phyloP scores from a whole-genome alignment of 2,888 invertebrate genomes.

The Tetropium fuscum region DNA sequence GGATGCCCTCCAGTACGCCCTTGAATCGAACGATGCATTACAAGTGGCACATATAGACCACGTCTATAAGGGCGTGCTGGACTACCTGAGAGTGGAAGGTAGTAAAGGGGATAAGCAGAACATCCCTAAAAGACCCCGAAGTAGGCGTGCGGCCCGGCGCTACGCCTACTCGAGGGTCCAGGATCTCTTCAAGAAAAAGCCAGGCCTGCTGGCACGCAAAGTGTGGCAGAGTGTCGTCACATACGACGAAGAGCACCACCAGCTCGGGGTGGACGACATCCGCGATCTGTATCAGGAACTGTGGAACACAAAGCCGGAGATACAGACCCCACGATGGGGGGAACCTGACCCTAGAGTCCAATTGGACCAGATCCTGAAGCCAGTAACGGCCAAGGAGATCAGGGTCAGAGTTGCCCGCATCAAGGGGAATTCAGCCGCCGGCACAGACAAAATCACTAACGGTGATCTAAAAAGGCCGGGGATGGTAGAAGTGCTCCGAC shows the following conservation, averaged over 20 bases:
- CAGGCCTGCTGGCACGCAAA: constrained; percentile 49
- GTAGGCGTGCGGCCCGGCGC: constrained; percentile 33
- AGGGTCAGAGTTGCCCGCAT: constrained; percentile 34
- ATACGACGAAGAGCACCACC: constrained; percentile 24
- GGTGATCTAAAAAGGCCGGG: too few species aligned
- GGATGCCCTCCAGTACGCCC: constrained; percentile 25
- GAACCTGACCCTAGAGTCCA: too few species aligned
- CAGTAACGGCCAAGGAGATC: constrained; percentile 32
- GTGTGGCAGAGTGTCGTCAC: constrained; percentile 44
- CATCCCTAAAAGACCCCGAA: constrained; percentile 26
- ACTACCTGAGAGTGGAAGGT: constrained; percentile 18
- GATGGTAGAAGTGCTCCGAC: too few species aligned
- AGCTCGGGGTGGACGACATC: constrained; percentile 28
- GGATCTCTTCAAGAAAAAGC: constrained; percentile 51
- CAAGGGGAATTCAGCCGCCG: constrained; percentile 43
- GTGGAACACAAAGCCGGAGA: constrained; percentile 46
- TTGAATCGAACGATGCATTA: background rate
- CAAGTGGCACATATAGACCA: constrained; percentile 35
- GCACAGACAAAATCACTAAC: constrained; percentile 44
- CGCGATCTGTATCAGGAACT: constrained; percentile 44
- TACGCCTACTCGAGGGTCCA: constrained; percentile 52
- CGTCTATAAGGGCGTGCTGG: constrained; percentile 17
- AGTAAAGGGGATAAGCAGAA: constrained; percentile 27
- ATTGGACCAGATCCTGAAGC: too few species aligned
- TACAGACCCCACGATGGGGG: constrained; percentile 39